Conservation (phyloP, 2,797 vertebrate genomes). For the Onychomys torridus region DNA sequence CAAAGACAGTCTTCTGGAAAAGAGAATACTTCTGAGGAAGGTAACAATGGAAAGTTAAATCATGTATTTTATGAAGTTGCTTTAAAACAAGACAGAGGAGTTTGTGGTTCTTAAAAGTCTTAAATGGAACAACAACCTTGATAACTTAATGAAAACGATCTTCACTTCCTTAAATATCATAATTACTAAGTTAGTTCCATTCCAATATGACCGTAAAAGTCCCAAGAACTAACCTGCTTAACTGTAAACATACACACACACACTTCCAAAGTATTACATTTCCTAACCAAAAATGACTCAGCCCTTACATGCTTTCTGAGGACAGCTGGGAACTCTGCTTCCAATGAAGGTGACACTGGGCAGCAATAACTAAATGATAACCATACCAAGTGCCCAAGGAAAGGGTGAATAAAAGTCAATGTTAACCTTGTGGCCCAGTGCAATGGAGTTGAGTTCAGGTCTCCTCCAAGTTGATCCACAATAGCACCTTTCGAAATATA, state of each 20-base stretch:
- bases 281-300: constrained; percentile 46
- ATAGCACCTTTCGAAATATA: constrained; percentile 99
- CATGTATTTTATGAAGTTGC: background rate
- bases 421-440: constrained; percentile 98
- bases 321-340: background rate
- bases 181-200: constrained; percentile 34
- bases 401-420: constrained; percentile 66
- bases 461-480: constrained; percentile 98
- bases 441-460: constrained; percentile 98
- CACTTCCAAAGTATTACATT: constrained; percentile 37
- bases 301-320: background rate
- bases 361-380: background rate
- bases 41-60: background rate
- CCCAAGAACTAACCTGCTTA: background rate
- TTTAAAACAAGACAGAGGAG: constrained; percentile 55
- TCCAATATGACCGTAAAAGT: constrained; percentile 28
- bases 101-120: constrained; percentile 38
- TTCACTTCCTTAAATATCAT: constrained; percentile 36
- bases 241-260: background rate
- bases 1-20: constrained; percentile 40
- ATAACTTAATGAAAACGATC: background rate
- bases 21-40: background rate
- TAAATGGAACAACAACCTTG: background rate
- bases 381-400: constrained; percentile 41
- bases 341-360: background rate